A percentile compares a stretch with the other conserved stretches of the same genome.
Conservation (phyloP, 2,888 invertebrate genomes). For the Leuctra nigra region DNA sequence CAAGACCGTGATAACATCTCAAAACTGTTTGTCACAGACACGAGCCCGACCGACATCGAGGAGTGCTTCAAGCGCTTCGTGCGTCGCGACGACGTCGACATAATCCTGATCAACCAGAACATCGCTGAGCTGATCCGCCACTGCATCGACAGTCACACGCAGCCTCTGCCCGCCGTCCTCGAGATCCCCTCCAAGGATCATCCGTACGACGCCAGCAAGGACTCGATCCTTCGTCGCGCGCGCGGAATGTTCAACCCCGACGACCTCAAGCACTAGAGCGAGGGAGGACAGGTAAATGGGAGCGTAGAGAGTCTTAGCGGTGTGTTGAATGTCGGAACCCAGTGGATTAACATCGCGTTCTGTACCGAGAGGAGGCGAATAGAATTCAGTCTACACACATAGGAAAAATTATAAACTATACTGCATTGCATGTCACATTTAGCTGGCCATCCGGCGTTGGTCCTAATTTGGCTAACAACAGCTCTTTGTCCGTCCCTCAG, state of each 20-base stretch:
- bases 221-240: slow-evolving; percentile 92
- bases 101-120: slow-evolving; percentile 97
- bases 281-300: no score
- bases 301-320: no score
- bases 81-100: slow-evolving; percentile 95
- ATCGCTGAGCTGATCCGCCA: slow-evolving; percentile 96
- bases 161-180: slow-evolving; percentile 90
- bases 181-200: slow-evolving; percentile 98
- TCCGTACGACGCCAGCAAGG: slow-evolving; percentile 98
- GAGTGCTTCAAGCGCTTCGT: slow-evolving; percentile 93
- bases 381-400: no score
- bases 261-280: slow-evolving; percentile 48
- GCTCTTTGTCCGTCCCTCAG: no score
- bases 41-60: slow-evolving; percentile 92
- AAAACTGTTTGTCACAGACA: slow-evolving; percentile 73
- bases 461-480: no score
- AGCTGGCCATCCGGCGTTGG: no score
- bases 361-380: no score
- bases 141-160: slow-evolving; percentile 87
- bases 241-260: slow-evolving; percentile 90
- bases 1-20: no score
- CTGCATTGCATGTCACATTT: no score
- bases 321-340: no score
- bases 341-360: no score
- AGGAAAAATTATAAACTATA: no score